Evolutionary conservation across 2,113 vertebrate species (phyloP).

Genomic region (Ptilonorhynchus violaceus): DNA sequence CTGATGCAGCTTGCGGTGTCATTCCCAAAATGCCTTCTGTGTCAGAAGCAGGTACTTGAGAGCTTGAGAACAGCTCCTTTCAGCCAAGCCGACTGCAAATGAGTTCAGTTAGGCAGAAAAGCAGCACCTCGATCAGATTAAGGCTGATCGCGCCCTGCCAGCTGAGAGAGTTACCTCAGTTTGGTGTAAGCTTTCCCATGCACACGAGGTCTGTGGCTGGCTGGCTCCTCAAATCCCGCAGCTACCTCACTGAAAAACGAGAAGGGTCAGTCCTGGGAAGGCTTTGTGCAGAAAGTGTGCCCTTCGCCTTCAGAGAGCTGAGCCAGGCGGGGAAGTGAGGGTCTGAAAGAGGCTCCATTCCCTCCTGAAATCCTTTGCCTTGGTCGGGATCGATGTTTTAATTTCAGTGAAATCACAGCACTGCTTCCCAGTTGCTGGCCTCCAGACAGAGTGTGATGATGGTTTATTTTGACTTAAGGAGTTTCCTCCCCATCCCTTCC

Average conservation of each 20-base stretch:
- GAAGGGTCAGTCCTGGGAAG: neutral
- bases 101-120: neutral
- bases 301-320: neutral
- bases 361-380: neutral
- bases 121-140: neutral
- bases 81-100: neutral
- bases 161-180: neutral
- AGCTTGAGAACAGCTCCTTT: neutral
- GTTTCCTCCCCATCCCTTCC: neutral
- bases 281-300: neutral
- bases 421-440: neutral
- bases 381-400: neutral
- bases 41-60: neutral
- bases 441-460: neutral
- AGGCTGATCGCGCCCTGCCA: neutral
- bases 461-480: neutral
- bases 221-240: neutral
- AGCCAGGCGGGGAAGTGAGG: neutral
- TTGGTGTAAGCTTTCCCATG: neutral
- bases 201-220: neutral
- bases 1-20: fast-evolving
- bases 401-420: neutral
- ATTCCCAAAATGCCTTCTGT: neutral
- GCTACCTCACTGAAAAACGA: neutral
- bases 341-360: neutral